Percentiles rank a stretch among this genome's conserved stretches.
Evolutionary conservation across 2,888 invertebrate species (phyloP).

Genomic region (Drosophila kambysellisi): DNA sequence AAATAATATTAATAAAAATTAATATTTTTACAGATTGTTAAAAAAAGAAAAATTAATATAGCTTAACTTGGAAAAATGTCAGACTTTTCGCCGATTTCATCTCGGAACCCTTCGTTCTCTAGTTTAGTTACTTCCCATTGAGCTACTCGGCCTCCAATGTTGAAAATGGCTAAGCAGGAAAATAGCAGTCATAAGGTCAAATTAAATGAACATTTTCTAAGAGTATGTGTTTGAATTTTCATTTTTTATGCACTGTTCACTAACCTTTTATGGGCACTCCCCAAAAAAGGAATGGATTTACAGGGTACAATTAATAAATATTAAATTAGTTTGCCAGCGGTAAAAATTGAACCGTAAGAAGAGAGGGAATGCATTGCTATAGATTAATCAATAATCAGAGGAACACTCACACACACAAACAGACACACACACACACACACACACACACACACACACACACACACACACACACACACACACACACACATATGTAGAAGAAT

Average conservation of each 20-base stretch:
- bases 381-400: conserved; percentile 66
- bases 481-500: background rate
- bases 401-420: conserved; percentile 4
- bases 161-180: background rate
- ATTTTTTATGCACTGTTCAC: background rate
- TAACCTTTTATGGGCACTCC: background rate
- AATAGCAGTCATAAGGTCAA: background rate
- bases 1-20: too few species aligned
- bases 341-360: conserved; percentile 56
- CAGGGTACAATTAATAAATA: conserved; percentile 63
- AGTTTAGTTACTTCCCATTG: background rate
- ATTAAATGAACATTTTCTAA: background rate
- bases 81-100: background rate
- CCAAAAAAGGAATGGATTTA: conserved; percentile 6
- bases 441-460: too few species aligned
- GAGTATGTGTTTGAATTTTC: background rate
- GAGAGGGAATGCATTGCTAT: conserved; percentile 40
- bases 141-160: background rate
- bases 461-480: conserved; percentile 9
- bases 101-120: background rate
- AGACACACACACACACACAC: background rate
- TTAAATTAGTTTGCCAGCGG: conserved; percentile 55
- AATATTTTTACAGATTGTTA: background rate
- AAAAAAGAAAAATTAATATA: background rate
- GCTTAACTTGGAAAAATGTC: background rate